These are phyloP conservation scores for Pyrrhopygopsis socrates DNA, from an alignment of 2,888 invertebrate genomes.

Conservation along the genomic window DNA sequence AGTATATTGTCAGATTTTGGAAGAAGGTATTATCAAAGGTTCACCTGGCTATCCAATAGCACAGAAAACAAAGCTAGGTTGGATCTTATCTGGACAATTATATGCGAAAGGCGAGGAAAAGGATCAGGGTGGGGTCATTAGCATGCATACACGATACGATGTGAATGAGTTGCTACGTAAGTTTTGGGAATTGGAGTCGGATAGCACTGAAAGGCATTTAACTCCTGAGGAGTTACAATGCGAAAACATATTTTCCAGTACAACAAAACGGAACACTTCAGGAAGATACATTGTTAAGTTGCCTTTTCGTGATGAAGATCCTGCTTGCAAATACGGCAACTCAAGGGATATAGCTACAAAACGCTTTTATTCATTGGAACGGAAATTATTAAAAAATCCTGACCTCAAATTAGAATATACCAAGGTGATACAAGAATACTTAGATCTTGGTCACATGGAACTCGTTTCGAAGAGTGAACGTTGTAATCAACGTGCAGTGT, in stretches of 20 bases:
- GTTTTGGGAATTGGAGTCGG: constrained; percentile 74
- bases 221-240: constrained; percentile 59
- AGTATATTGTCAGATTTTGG: constrained; percentile 78
- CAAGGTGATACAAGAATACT: constrained; percentile 74
- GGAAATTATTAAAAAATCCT: constrained; percentile 43
- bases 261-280: constrained; percentile 44
- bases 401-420: constrained; percentile 64
- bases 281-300: constrained; percentile 66
- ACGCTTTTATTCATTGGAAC: constrained; percentile 60
- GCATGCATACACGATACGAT: constrained; percentile 22
- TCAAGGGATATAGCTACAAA: constrained; percentile 44
- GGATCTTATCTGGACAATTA: constrained; percentile 81
- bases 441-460: constrained; percentile 71
- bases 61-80: constrained; percentile 81
- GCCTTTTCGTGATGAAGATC: constrained; percentile 57
- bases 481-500: constrained; percentile 50
- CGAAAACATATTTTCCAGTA: constrained; percentile 40
- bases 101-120: neutral
- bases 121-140: neutral
- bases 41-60: constrained; percentile 53
- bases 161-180: constrained; percentile 49
- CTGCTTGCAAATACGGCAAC: constrained; percentile 39
- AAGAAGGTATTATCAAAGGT: constrained; percentile 72
- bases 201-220: constrained; percentile 26
- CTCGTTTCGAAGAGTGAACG: constrained; percentile 40